Conservation (phyloP, 2,797 vertebrate genomes). For the Sebastes aleutianus region DNA sequence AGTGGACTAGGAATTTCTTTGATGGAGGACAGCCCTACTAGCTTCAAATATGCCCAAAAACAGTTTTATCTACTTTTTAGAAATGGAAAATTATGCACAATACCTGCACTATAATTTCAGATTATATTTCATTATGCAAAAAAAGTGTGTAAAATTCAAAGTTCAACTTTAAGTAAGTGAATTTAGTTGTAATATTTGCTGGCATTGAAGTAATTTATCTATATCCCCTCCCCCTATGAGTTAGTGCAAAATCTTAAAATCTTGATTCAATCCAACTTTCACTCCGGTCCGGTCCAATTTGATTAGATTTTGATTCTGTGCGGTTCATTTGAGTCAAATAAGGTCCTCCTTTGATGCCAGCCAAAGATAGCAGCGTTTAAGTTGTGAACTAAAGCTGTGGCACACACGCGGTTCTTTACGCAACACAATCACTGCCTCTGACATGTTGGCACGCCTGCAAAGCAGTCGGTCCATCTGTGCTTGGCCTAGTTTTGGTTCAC, state of each 20-base stretch:
- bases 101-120: background rate
- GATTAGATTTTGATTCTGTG: background rate
- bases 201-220: background rate
- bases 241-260: background rate
- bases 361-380: slow-evolving; percentile 40
- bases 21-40: background rate
- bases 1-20: background rate
- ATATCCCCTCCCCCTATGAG: background rate
- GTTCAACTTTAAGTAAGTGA: background rate
- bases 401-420: slow-evolving; percentile 51
- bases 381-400: slow-evolving; percentile 38
- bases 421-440: slow-evolving; percentile 61
- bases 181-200: background rate
- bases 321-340: slow-evolving; percentile 12
- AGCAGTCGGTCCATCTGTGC: slow-evolving; percentile 70
- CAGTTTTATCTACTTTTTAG: background rate
- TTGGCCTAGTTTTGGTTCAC: slow-evolving; percentile 69
- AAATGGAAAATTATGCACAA: background rate
- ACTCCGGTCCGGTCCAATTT: background rate
- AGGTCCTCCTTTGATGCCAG: slow-evolving; percentile 31
- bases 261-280: background rate
- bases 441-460: slow-evolving; percentile 55
- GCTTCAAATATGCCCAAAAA: background rate
- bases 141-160: background rate
- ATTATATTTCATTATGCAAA: background rate